Evolutionary conservation across 1,140 invertebrate species (phyloP), one percentile per base, ranked within the genome.

Genomic region (Lepidurus couesii): DNA sequence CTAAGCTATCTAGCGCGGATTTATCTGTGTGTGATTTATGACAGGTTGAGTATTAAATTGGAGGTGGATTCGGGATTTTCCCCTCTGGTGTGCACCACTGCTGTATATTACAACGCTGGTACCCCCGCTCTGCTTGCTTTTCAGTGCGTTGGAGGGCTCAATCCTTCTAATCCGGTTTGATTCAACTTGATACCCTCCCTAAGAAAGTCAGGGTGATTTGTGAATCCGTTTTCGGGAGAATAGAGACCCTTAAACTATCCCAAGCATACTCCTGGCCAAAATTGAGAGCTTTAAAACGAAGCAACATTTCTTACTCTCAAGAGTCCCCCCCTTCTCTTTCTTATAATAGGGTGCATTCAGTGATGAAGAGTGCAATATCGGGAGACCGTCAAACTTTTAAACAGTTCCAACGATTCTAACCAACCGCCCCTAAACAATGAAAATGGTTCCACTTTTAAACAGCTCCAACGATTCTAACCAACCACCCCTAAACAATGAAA

Each of bases 161-260:
- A 65, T 65, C 53, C 53, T 9, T 65, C 53, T 65, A 65, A 65
- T 65, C 53, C 53, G 53, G 53, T 65, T 65, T 65, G 53, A 65
- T 65, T 65, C 53, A 65, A 65, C 53, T 65, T n/a, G 53, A 65
- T 65, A 13, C 53, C 53, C 13, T 65, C 53, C 21, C 53, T 65
- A 65, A 65, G 53, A 65, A 65, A 65, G 53, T 65, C 53, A 21
- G 21, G 16, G 53, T 65, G 53, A 65, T 65, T 65, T 65, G 53
- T 65, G 53, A 65, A 65, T 65, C 53, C 53, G 53, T 65, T 65
- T 65, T 65, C 21, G 13, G 53, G 13, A 13, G 53, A 65, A 10
- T 47, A 47, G 16, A 21, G 53, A 65, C 53, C 21, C 21, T 65
- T 65, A 65, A 65, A 65, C 53, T 65, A 21, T 65, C 21, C 13